Evolutionary conservation across 1,140 invertebrate species (phyloP), one percentile per base, ranked within the genome.

Genomic region (Drosophila persimilis): DNA sequence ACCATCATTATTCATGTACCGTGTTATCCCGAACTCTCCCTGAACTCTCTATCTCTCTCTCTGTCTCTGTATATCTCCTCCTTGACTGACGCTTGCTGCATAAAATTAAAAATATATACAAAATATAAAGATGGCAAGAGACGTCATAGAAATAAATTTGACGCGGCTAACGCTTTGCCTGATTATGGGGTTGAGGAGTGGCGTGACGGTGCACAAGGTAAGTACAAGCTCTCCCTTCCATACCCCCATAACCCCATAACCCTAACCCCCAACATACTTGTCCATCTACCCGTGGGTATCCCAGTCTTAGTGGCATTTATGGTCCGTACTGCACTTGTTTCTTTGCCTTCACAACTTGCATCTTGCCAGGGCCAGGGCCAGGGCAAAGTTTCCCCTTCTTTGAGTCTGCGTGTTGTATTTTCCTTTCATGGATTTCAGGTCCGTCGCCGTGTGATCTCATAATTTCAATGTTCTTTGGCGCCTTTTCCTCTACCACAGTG

Each of bases 121-220:
- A 74, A 74, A 74, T 64, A 56, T 79, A 75, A 85, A 91, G 90
- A 88, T 86, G 90, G 84, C 75, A 91, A 91, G 80, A 88, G 90
- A 77, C 90, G 88, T 73, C 76, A 91, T 89, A 89, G 88, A 85
- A 90, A 90, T 90, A 91, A 91, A 91, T 90, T 91, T 77, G 90
- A 91, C 63, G 80, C 88, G 67, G 83, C 83, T 62, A 88, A 88
- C 80, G 89, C 90, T 77, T 75, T 91, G 73, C 90, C 90, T 77
- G 90, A 91, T 89, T 91, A 91, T 77, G 90, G 90, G 66, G 89
- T 91, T 79, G 90, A 91, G 83, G 90, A 91, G 84, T 91, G 90
- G 90, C 90, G 89, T 77, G 90, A 91, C 76, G 88, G 89, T 84
- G 89, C 88, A 71, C 83, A 88, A 88, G 89, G 88, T 90, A 90